Conservation (phyloP, 1,140 invertebrate species). For the Camponotus pennsylvanicus region DNA sequence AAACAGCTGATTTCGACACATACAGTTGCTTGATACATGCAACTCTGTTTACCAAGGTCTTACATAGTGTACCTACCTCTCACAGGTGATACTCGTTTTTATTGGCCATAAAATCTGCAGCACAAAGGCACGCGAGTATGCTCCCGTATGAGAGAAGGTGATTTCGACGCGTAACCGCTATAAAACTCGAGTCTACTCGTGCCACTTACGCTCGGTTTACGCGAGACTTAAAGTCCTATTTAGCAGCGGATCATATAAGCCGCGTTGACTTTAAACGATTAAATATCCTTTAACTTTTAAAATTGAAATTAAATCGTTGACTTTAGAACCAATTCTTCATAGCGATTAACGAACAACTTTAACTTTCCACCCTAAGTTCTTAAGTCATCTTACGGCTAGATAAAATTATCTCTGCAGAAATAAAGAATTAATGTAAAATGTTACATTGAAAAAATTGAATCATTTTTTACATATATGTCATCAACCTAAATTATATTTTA, state of each 20-base stretch:
- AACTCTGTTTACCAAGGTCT: slow-evolving; percentile 26
- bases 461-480: background rate
- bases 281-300: slow-evolving; percentile 35
- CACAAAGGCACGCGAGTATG: slow-evolving; percentile 18
- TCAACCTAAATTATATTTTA: background rate
- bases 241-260: slow-evolving; percentile 35
- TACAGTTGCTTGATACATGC: background rate
- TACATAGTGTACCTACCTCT: slow-evolving; percentile 31
- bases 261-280: background rate
- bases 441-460: background rate
- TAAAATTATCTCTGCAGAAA: background rate
- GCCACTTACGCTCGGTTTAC: slow-evolving; percentile 6
- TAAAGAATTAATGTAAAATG: background rate
- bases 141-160: background rate
- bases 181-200: slow-evolving; percentile 53
- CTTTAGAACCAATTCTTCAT: background rate
- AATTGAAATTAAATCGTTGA: background rate
- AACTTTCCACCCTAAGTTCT: background rate
- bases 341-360: background rate
- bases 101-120: slow-evolving; percentile 58
- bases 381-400: background rate
- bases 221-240: slow-evolving; percentile 21
- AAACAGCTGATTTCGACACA: slow-evolving; percentile 10
- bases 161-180: slow-evolving; percentile 23
- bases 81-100: slow-evolving; percentile 56